These are phyloP conservation scores for Chrysolina haemoptera DNA, from an alignment of 2,888 invertebrate species.

Conservation along the genomic window DNA sequence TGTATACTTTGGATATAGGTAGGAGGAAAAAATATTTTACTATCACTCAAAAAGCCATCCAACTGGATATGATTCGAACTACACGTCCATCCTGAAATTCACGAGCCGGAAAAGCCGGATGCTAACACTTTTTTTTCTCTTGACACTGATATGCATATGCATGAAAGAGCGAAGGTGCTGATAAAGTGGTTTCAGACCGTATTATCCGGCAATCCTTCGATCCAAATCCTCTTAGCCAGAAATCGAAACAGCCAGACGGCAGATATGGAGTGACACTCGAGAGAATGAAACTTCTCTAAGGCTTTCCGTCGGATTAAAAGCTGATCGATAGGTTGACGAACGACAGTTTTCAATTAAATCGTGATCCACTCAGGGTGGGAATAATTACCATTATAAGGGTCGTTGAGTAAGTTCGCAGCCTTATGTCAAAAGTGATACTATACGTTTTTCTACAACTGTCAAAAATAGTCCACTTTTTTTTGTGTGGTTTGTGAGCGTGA, in stretches of 20 bases:
- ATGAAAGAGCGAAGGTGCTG: background rate
- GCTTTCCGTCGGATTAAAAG: constrained; percentile 14
- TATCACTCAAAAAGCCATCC: too few species aligned
- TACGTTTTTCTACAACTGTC: too few species aligned
- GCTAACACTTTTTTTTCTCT: background rate
- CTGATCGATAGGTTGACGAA: constrained; percentile 18
- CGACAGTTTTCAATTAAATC: constrained; percentile 5
- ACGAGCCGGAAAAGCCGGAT: too few species aligned
- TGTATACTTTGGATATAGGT: too few species aligned
- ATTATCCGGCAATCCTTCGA: constrained; percentile 5
- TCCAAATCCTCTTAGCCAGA: constrained; percentile 13
- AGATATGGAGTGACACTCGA: constrained; percentile 19
- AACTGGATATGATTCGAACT: too few species aligned
- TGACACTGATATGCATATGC: background rate
- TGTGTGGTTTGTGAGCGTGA: too few species aligned
- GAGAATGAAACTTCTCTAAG: constrained; percentile 1
- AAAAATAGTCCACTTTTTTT: too few species aligned
- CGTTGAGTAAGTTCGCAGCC: background rate
- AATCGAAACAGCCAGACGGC: constrained; percentile 14
- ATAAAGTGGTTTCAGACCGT: constrained; percentile 7
- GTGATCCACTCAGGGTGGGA: background rate
- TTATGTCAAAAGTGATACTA: background rate
- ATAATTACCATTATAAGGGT: background rate
- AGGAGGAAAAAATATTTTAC: too few species aligned
- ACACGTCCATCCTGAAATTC: too few species aligned